phyloP scores from a whole-genome alignment of 2,888 invertebrate genomes.

The Mythimna loreyi region DNA sequence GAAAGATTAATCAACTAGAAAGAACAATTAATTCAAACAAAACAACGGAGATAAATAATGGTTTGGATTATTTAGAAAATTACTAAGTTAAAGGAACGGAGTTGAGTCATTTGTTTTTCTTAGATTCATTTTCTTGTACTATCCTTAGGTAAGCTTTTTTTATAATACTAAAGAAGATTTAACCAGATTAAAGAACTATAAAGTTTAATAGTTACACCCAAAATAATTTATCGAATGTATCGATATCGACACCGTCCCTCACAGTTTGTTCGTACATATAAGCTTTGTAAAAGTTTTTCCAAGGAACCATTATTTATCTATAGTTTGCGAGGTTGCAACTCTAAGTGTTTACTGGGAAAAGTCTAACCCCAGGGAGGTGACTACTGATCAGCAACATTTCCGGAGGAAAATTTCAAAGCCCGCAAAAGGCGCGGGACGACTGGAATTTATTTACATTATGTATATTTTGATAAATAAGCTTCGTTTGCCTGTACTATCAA shows the following conservation, averaged over 20 bases:
- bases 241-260: not conserved
- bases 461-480: not conserved
- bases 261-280: conserved; percentile 11
- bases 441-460: conserved; percentile 6
- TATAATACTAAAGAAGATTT: not conserved
- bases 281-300: conserved; percentile 15
- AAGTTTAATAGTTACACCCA: not conserved
- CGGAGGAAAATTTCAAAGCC: conserved; percentile 14
- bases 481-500: not conserved
- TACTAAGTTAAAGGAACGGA: conserved; percentile 32
- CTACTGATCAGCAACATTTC: conserved; percentile 37
- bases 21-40: conserved; percentile 33
- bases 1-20: conserved; percentile 39
- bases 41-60: conserved; percentile 36
- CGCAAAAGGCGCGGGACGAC: not conserved
- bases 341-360: conserved; percentile 22
- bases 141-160: conserved; percentile 5
- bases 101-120: conserved; percentile 32
- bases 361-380: conserved; percentile 12
- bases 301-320: conserved; percentile 32
- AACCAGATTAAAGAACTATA: not conserved
- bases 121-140: not conserved
- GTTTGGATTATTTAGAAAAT: conserved; percentile 40
- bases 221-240: not conserved
- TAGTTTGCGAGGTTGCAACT: conserved; percentile 15